phyloP scores from a whole-genome alignment of 1,140 invertebrate species.

The Ceratitis capitata region DNA sequence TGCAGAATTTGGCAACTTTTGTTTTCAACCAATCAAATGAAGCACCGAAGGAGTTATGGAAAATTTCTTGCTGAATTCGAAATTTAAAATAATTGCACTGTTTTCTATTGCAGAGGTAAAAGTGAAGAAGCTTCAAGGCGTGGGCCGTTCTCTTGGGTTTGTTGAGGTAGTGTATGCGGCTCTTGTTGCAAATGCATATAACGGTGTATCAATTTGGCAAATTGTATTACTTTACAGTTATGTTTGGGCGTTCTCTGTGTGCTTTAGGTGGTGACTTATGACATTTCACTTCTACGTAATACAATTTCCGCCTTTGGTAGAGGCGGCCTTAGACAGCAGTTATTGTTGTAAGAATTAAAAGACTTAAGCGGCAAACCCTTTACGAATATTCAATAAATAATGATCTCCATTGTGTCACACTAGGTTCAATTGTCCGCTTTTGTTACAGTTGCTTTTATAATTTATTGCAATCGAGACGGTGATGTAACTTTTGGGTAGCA shows the following conservation, averaged over 20 bases:
- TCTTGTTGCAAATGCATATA: background rate
- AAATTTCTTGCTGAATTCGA: background rate
- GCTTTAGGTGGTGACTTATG: background rate
- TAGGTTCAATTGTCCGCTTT: background rate
- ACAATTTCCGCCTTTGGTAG: background rate
- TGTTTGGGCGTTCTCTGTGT: background rate
- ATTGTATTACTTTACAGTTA: background rate
- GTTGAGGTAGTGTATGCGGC: background rate
- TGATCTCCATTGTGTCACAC: background rate
- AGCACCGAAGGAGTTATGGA: background rate
- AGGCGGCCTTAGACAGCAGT: background rate
- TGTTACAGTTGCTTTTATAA: constrained; percentile 15
- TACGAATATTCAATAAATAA: background rate
- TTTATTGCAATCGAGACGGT: background rate
- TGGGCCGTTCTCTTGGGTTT: background rate
- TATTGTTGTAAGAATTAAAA: background rate
- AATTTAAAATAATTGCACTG: constrained; percentile 7
- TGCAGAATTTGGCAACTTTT: background rate
- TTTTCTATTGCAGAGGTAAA: background rate
- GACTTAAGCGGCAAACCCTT: background rate
- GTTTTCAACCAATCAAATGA: background rate
- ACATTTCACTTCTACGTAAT: background rate
- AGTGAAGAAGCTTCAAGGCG: background rate
- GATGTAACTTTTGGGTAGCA: too few relatives aligned
- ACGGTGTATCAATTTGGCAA: background rate